Evolutionary conservation across 2,888 invertebrate genomes (phyloP).

Genomic region (Calliphora vomitoria): DNA sequence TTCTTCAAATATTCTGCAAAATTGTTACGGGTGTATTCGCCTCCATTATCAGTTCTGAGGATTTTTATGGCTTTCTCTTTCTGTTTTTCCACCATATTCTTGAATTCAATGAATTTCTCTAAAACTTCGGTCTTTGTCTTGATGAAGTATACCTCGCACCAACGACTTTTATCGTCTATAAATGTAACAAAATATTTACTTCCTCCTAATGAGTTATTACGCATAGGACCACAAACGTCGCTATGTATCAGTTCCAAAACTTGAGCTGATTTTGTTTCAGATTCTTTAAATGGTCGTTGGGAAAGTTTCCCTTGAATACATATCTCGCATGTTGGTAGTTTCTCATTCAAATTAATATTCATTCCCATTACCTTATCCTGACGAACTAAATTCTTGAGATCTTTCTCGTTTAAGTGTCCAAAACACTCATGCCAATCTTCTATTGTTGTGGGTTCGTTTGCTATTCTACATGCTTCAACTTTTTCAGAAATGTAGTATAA

Average conservation of each 20-base stretch:
- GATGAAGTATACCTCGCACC: conserved; percentile 7
- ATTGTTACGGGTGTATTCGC: too few species aligned
- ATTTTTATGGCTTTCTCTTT: too few species aligned
- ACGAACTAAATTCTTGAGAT: background rate
- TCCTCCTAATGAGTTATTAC: conserved; percentile 17
- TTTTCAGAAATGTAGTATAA: conserved; percentile 8
- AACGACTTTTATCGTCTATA: conserved; percentile 32
- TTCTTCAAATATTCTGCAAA: background rate
- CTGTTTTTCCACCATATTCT: too few species aligned
- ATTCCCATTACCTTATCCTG: conserved; percentile 9
- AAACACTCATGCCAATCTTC: conserved; percentile 34
- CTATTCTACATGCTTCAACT: conserved; percentile 4
- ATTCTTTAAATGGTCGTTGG: conserved; percentile 20
- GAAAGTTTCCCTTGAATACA: conserved; percentile 31
- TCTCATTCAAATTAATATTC: conserved; percentile 1
- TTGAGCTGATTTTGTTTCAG: conserved; percentile 22
- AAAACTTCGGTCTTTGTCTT: too few species aligned
- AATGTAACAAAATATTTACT: conserved; percentile 35
- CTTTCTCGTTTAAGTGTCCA: background rate
- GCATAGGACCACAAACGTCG: conserved; percentile 43
- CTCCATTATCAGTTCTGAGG: too few species aligned
- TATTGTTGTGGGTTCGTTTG: background rate
- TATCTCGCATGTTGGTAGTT: conserved; percentile 20
- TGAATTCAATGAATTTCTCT: too few species aligned
- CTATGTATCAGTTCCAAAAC: conserved; percentile 40